These are phyloP conservation scores for Camponotus vicinus DNA, from an alignment of 1,140 invertebrate species.

Conservation along the genomic window DNA sequence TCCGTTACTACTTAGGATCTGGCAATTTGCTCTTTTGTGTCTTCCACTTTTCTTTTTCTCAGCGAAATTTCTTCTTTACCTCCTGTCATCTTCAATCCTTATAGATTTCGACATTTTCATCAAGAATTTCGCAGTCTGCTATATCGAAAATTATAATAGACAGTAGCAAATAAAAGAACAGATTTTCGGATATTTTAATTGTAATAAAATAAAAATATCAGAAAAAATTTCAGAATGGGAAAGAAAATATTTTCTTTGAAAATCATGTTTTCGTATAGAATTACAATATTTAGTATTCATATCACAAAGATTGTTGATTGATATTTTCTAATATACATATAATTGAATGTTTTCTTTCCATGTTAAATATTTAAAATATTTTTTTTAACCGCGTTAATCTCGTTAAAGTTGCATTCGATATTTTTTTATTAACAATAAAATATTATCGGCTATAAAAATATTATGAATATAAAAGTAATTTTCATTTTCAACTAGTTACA, in stretches of 20 bases:
- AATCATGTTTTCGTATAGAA: not conserved
- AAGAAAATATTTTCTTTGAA: not conserved
- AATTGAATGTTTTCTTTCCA: not conserved
- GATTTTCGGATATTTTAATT: slow-evolving; percentile 5
- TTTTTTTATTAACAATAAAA: not conserved
- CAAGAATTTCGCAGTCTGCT: not conserved
- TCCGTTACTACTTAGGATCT: not conserved
- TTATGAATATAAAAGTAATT: not conserved
- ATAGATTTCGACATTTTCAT: not conserved
- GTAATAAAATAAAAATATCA: not conserved
- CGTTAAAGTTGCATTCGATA: not conserved
- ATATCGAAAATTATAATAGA: not conserved
- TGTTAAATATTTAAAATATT: not conserved
- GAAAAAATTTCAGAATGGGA: not conserved
- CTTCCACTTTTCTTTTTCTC: not conserved
- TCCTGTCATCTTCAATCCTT: not conserved
- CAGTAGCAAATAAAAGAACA: not conserved
- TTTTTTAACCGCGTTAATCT: not conserved
- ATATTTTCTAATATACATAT: not conserved
- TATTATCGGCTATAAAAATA: not conserved
- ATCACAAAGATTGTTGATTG: not conserved
- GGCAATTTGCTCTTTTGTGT: not conserved
- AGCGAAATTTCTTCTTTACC: not conserved
- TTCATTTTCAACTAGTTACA: not conserved
- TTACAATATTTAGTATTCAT: not conserved